Percentiles rank a stretch among this genome's conserved stretches.
These are phyloP conservation scores for Nomada flava DNA, from an alignment of 2,888 invertebrate genomes.

Conservation along the genomic window DNA sequence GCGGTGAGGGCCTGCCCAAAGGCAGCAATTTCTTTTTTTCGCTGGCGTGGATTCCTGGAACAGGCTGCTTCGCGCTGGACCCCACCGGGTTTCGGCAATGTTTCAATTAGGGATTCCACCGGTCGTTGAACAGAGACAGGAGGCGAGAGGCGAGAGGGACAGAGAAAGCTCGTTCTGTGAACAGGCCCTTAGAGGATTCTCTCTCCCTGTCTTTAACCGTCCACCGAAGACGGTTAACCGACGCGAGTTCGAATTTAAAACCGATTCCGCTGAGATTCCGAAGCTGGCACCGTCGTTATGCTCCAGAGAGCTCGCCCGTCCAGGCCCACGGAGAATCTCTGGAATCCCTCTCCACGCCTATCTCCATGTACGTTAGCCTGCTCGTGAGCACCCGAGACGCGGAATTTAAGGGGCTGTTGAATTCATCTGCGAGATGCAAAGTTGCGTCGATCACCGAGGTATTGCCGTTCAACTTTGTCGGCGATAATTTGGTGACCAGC, in stretches of 20 bases:
- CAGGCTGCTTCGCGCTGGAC: constrained; percentile 71
- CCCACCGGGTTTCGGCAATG: constrained; percentile 73
- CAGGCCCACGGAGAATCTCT: constrained; percentile 31
- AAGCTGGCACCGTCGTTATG: constrained; percentile 41
- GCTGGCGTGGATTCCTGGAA: constrained; percentile 69
- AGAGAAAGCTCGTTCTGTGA: constrained; percentile 51
- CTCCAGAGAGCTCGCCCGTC: constrained; percentile 43
- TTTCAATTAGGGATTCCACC: constrained; percentile 73
- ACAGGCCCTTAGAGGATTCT: constrained; percentile 60
- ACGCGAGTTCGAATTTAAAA: constrained; percentile 61
- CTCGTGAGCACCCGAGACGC: background rate
- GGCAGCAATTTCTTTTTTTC: constrained; percentile 64
- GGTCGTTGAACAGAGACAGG: constrained; percentile 29
- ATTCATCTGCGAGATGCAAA: background rate
- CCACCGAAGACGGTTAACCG: constrained; percentile 57
- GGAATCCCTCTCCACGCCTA: constrained; percentile 34
- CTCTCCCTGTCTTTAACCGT: constrained; percentile 56
- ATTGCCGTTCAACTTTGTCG: background rate
- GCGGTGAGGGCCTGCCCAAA: constrained; percentile 45
- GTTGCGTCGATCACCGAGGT: background rate
- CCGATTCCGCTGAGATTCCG: constrained; percentile 59
- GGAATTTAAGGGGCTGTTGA: background rate
- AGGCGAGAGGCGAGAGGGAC: background rate
- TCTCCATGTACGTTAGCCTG: background rate
- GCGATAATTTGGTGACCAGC: no score